A percentile compares a stretch with the other conserved stretches of the same genome.
Conservation (phyloP, 2,113 vertebrate species). For the Gulo gulo region DNA sequence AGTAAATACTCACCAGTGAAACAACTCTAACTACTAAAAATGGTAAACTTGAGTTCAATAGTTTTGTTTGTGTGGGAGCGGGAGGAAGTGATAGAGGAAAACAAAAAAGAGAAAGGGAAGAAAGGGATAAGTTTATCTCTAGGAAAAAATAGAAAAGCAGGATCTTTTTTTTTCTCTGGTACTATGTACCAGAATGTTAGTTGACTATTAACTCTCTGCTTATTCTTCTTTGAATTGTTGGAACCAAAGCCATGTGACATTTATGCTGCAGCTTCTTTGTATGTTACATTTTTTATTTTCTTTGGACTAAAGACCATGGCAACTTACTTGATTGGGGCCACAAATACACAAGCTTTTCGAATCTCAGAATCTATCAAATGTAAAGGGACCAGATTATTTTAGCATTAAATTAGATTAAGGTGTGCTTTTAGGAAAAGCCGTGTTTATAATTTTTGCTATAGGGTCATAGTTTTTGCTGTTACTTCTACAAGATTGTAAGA, state of each 20-base stretch:
- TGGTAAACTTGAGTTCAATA: background rate
- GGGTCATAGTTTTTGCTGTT: background rate
- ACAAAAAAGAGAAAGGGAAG: background rate
- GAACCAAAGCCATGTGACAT: background rate
- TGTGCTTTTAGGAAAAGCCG: background rate
- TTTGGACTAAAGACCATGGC: background rate
- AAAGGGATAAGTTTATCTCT: background rate
- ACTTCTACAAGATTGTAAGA: background rate
- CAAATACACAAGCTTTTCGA: slow-evolving; percentile 38
- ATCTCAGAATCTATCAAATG: background rate
- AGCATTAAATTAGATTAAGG: slow-evolving; percentile 11
- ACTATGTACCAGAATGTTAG: background rate
- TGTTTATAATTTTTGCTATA: slow-evolving; percentile 1
- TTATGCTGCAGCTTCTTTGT: background rate
- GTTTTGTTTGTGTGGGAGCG: background rate
- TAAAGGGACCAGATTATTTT: slow-evolving; percentile 44
- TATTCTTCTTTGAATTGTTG: background rate
- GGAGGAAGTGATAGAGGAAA: background rate
- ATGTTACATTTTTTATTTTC: background rate
- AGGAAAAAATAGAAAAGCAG: background rate
- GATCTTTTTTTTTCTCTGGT: background rate
- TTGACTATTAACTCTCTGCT: background rate
- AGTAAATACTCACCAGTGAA: background rate
- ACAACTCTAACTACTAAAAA: background rate
- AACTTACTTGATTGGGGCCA: slow-evolving; percentile 5